Conservation (phyloP, 1,140 invertebrate species). For the Myzus persicae region DNA sequence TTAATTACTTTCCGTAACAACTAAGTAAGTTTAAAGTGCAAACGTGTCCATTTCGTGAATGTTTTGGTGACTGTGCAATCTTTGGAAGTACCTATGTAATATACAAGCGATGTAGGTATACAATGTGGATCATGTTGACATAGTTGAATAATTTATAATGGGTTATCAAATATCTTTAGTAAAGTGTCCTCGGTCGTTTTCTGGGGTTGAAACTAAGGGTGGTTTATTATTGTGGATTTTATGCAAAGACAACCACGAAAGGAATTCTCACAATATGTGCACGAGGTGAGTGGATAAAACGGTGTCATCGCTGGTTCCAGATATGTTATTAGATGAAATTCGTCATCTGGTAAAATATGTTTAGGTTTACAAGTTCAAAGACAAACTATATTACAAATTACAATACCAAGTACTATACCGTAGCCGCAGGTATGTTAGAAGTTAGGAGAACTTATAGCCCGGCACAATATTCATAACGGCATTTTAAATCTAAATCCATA, state of each 20-base stretch:
- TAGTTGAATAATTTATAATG: conserved; percentile 39
- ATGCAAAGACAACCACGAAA: conserved; percentile 26
- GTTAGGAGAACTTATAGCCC: background rate
- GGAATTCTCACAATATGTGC: background rate
- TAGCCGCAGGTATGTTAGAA: background rate
- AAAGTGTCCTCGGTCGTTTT: background rate
- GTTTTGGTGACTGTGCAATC: background rate
- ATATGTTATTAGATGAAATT: conserved; percentile 20
- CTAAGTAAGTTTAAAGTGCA: background rate
- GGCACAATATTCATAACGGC: background rate
- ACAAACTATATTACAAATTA: background rate
- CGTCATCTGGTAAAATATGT: conserved; percentile 6
- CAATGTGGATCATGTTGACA: background rate
- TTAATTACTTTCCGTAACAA: conserved; percentile 31
- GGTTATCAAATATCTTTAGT: conserved; percentile 45
- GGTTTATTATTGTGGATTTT: conserved; percentile 38
- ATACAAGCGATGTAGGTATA: background rate
- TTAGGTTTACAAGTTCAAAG: background rate
- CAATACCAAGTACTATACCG: background rate
- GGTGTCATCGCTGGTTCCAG: background rate
- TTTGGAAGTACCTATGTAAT: conserved; percentile 18
- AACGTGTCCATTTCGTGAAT: conserved; percentile 25
- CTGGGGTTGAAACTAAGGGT: background rate
- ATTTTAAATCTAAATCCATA: background rate
- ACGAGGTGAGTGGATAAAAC: background rate